Evolutionary conservation across 2,113 vertebrate species (phyloP), one percentile per base, ranked within the genome.

Genomic region (Psophia crepitans): DNA sequence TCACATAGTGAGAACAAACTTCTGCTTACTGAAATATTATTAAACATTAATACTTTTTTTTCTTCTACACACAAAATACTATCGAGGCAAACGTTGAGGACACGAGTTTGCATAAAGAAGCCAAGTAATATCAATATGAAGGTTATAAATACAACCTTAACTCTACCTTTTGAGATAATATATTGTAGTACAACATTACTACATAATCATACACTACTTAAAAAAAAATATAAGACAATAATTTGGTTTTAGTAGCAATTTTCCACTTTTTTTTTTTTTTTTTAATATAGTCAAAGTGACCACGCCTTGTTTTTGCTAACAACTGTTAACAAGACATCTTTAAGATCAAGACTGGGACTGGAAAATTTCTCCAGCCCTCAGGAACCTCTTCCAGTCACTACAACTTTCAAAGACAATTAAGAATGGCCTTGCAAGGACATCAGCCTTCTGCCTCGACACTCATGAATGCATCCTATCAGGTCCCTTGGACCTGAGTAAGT

Each of bases 401-500:
- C 2, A 10, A 32, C 5, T 61, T 61, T 57, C 46, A 48, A 44
- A 83, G 32, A 32, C 2, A 61, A 41, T 66, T 81, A 35, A 61
- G n/a, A 46, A 12, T 6, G n/a, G 20, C 19, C 41, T 76, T 54
- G 27, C 22, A 71, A 63, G n/a, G 28, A 63, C 57, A 71, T 37
- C 74, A 66, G 3, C 8, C 16, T 76, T 13, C 53, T 77, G 10
- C 41, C 30, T 63, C 27, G 15, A 17, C 22, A n/a, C 39, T 46
- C 0, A 0, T 19, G 1, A 46, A 26, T 14, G 33, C 46, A 46
- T 23, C 20, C 63, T 33, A 14, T 7, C 14, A 18, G 26, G 28
- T 46, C 13, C 30, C 30, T 11, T 21, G 43, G 48, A 43, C 16
- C 24, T 39, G 14, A 3, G 2, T 9, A 24, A 0, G 1, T 16